Base-by-base conservation (phyloP, 2,888 invertebrate species). In the Hypercompe scribonia region DNA sequence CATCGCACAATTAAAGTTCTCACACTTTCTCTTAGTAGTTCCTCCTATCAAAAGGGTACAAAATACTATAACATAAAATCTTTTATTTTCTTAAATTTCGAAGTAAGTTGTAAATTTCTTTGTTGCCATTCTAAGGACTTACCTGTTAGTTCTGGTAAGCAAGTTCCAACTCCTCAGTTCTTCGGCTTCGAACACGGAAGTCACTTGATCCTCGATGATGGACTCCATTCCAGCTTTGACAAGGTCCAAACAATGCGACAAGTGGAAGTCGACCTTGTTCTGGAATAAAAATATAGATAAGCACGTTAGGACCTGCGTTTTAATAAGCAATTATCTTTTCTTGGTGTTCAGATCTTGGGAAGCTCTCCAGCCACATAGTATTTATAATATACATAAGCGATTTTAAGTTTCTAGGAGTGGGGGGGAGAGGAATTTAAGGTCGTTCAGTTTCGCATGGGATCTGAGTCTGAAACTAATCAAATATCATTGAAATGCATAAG, bases 181-280 rank as follows among this genome's bases (percentile, higher is more conserved):
- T 95, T 99, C 99, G 11, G 99, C 99, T 90, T 99, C 98, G 94
- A 99, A 99, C 84, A 99, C 97, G 31, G 99, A 99, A 1, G 99
- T 99, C 72, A 99, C 99, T 96, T 99, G 99, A 95, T 99, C 99
- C 92, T 99, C 99, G 72, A 99, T 99, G 83, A 99, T 99, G 46
- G 99, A 98, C 96, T 99, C 99, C 86, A 99, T 97, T 28, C 99
- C 99, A 34, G 98, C 97, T 95, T 98, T 98, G 54, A 99, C 97
- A 89, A 98, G 98, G 90, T 98, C 98, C 90, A 99, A 96, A 87
- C 98, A 98, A 90, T 98, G 98, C 11, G 97, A 97, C 63, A 99
- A 96, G 88, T 98, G 97, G 93, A 99, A 99, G 87, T 98, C 97
- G 46, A 95, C 85, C 70, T 89, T 91, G 21, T 87, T 46, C 46